These are phyloP conservation scores for Papilio elwesi DNA, from an alignment of 2,888 invertebrate genomes.

Conservation along the genomic window DNA sequence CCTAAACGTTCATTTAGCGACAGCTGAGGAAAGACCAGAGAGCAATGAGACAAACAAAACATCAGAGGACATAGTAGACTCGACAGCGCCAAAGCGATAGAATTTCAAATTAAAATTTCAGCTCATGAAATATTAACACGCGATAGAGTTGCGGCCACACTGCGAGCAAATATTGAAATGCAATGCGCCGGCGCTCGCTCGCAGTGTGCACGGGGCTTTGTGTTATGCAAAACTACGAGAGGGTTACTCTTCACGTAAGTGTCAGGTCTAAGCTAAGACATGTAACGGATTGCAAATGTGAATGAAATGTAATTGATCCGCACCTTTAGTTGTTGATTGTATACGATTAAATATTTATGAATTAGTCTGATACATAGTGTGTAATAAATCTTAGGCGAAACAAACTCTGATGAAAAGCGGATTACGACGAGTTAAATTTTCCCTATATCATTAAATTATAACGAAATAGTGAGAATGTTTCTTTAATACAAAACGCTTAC, in stretches of 20 bases:
- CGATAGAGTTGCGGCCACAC: constrained; percentile 59
- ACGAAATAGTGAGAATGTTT: background rate
- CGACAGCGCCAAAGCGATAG: constrained; percentile 51
- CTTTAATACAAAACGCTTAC: constrained; percentile 34
- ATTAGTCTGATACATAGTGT: background rate
- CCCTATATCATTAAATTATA: too few species aligned
- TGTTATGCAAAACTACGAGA: constrained; percentile 67
- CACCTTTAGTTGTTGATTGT: background rate
- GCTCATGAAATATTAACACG: constrained; percentile 77
- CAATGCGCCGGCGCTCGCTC: constrained; percentile 69
- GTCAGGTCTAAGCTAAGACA: constrained; percentile 43
- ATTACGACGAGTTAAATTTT: too few species aligned
- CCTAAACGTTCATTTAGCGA: constrained; percentile 21
- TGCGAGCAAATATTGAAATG: constrained; percentile 64
- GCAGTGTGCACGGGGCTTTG: constrained; percentile 59
- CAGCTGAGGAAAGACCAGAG: background rate
- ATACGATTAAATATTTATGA: background rate
- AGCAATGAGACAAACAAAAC: constrained; percentile 42
- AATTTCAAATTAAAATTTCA: constrained; percentile 70
- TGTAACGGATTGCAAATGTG: constrained; percentile 43
- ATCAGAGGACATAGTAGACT: constrained; percentile 43
- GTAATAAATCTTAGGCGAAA: background rate
- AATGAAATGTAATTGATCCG: background rate
- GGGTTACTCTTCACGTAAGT: constrained; percentile 53
- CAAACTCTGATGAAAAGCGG: too few species aligned